These are phyloP conservation scores for Ascidia mentula DNA, from an alignment of 23 tunicate species.

Conservation along the genomic window DNA sequence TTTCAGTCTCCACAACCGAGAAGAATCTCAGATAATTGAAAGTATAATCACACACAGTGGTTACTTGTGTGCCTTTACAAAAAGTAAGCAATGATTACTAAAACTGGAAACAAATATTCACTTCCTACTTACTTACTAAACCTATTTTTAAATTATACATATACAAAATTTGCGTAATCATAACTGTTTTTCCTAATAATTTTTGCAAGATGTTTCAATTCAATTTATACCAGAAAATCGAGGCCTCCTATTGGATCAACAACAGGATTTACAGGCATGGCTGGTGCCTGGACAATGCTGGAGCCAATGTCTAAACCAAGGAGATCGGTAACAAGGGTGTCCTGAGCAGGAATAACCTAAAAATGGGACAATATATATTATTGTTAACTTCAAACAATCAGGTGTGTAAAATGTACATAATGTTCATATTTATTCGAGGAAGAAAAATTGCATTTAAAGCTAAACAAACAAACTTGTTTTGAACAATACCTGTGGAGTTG, in stretches of 20 bases:
- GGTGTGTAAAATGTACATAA: background rate
- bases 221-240: constrained; percentile 60
- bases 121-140: too few relatives aligned
- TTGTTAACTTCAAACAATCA: background rate
- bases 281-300: constrained; percentile 38
- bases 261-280: constrained; percentile 39
- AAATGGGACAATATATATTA: too few relatives aligned
- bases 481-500: background rate
- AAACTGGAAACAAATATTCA: too few relatives aligned
- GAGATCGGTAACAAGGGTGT: constrained; percentile 86
- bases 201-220: background rate
- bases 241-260: constrained; percentile 92
- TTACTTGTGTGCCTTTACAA: too few relatives aligned
- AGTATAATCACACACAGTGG: too few relatives aligned
- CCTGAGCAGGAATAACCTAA: constrained; percentile 92
- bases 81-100: too few relatives aligned
- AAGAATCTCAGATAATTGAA: too few relatives aligned
- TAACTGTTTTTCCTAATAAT: too few relatives aligned
- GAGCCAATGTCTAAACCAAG: constrained; percentile 82
- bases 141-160: too few relatives aligned
- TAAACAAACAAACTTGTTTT: background rate
- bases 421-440: background rate
- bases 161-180: too few relatives aligned
- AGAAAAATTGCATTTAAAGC: background rate
- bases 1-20: too few relatives aligned